Conservation (phyloP, 2,888 invertebrate species). For the Orgyia antiqua region DNA sequence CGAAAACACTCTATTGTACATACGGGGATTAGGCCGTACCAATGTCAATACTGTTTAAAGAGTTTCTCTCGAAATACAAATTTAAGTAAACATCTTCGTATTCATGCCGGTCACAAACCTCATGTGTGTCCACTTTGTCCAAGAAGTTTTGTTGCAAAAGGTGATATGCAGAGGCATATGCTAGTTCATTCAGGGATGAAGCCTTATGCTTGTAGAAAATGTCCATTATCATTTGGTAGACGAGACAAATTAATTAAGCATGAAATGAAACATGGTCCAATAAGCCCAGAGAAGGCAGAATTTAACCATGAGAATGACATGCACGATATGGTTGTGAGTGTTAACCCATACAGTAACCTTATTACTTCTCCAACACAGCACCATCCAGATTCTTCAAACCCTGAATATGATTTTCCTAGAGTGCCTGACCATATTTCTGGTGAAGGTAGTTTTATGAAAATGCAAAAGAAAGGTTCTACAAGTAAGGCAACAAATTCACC, state of each 20-base stretch:
- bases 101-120: slow-evolving; percentile 84
- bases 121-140: slow-evolving; percentile 85
- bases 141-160: slow-evolving; percentile 83
- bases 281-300: slow-evolving; percentile 43
- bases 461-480: slow-evolving; percentile 49
- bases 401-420: slow-evolving; percentile 65
- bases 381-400: slow-evolving; percentile 39
- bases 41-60: slow-evolving; percentile 84
- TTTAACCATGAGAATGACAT: slow-evolving; percentile 53
- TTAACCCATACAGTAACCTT: slow-evolving; percentile 77
- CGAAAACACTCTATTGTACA: slow-evolving; percentile 87
- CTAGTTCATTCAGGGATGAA: slow-evolving; percentile 82
- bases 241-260: slow-evolving; percentile 83
- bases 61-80: slow-evolving; percentile 88
- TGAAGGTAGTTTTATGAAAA: slow-evolving; percentile 63
- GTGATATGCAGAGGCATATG: slow-evolving; percentile 82
- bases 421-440: slow-evolving; percentile 74
- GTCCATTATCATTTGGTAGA: slow-evolving; percentile 81
- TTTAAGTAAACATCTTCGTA: slow-evolving; percentile 84
- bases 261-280: slow-evolving; percentile 79
- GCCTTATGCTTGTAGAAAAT: slow-evolving; percentile 81
- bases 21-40: slow-evolving; percentile 85
- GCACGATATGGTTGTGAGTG: slow-evolving; percentile 78
- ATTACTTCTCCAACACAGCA: slow-evolving; percentile 60
- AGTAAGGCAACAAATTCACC: slow-evolving; percentile 47